A percentile compares a stretch with the other conserved stretches of the same genome.
Conservation (phyloP, 2,888 invertebrate species). For the Plagiodera versicolora region DNA sequence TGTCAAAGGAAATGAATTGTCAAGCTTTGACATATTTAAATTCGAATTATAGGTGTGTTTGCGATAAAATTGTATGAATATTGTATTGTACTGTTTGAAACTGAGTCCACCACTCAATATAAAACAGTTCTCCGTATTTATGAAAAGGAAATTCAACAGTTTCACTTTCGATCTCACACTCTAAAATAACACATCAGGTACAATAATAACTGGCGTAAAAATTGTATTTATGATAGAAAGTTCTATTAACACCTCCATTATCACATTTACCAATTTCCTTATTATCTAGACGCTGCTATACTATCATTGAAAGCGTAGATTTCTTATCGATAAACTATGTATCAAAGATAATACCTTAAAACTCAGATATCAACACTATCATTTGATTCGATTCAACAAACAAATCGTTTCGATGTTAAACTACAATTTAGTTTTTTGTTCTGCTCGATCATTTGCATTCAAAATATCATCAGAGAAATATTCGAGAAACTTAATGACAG, state of each 20-base stretch:
- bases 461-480: neutral
- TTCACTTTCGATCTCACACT: constrained; percentile 7
- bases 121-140: too few species aligned
- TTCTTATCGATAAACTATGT: neutral
- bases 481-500: neutral
- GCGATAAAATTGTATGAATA: too few species aligned
- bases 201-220: neutral
- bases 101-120: too few species aligned
- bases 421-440: neutral
- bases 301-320: neutral
- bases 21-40: too few species aligned
- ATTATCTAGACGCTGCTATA: neutral
- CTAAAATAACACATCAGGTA: neutral
- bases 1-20: too few species aligned
- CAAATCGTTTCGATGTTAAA: too few species aligned
- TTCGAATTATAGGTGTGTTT: too few species aligned
- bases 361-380: neutral
- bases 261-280: neutral
- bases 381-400: too few species aligned
- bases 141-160: constrained; percentile 8
- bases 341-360: neutral
- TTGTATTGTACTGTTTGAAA: too few species aligned
- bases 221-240: neutral
- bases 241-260: neutral
- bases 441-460: neutral